Conservation (phyloP, 1,140 invertebrate species). For the Augochlora pura region DNA sequence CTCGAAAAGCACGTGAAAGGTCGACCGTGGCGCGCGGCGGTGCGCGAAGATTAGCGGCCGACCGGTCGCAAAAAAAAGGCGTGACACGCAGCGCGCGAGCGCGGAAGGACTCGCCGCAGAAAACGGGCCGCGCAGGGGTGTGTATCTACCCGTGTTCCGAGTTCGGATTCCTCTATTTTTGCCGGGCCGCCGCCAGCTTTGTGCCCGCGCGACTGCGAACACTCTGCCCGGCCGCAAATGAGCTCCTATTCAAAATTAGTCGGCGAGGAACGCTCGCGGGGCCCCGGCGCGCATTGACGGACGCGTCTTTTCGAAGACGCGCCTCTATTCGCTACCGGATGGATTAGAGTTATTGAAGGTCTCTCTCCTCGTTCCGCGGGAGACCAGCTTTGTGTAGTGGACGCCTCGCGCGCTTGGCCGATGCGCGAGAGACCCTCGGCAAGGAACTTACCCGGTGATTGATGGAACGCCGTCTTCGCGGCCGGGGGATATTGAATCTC, state of each 20-base stretch:
- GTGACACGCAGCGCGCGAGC: slow-evolving; percentile 47
- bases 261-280: slow-evolving; percentile 31
- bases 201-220: neutral
- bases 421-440: neutral
- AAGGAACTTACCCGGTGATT: neutral
- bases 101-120: slow-evolving; percentile 39
- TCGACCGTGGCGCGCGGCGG: neutral
- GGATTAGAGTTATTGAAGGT: neutral
- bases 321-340: neutral
- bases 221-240: slow-evolving; percentile 55
- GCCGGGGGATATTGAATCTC: no score
- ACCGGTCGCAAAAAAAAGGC: slow-evolving; percentile 40
- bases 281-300: slow-evolving; percentile 31
- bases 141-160: slow-evolving; percentile 23
- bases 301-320: slow-evolving; percentile 11
- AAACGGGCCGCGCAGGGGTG: slow-evolving; percentile 12
- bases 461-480: neutral
- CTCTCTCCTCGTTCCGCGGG: neutral
- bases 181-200: neutral
- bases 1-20: slow-evolving; percentile 37
- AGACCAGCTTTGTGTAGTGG: neutral
- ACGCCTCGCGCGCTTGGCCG: neutral
- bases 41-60: slow-evolving; percentile 21
- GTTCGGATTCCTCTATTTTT: slow-evolving; percentile 28
- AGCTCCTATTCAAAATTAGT: slow-evolving; percentile 72